phyloP scores from a whole-genome alignment of 2,888 invertebrate species.

The Pseudolycoriella hygida region DNA sequence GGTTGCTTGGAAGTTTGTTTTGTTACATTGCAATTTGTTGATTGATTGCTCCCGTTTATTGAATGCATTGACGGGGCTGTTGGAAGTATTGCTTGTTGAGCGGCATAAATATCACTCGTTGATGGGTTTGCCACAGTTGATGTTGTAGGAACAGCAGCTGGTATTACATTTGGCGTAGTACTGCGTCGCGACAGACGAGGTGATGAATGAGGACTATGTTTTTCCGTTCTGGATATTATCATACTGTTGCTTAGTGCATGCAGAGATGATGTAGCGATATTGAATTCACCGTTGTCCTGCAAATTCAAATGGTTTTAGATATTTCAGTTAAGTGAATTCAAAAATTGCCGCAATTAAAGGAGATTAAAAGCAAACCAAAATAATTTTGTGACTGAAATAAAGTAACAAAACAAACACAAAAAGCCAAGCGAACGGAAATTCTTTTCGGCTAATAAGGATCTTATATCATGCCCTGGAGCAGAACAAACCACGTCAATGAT shows the following conservation, averaged over 20 bases:
- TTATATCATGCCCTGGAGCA: no score
- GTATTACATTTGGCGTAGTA: conserved; percentile 24
- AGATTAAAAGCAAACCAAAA: neutral
- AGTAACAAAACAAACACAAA: neutral
- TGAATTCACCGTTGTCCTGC: conserved; percentile 42
- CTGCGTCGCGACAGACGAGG: conserved; percentile 34
- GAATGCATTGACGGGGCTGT: conserved; percentile 21
- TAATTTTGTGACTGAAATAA: neutral
- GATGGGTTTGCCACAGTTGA: conserved; percentile 7
- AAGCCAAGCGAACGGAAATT: neutral
- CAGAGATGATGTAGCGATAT: conserved; percentile 43
- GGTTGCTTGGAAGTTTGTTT: neutral
- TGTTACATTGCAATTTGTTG: neutral
- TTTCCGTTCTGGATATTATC: conserved; percentile 22
- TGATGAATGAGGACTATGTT: conserved; percentile 38
- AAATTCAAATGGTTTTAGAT: conserved; percentile 7
- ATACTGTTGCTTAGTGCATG: conserved; percentile 33
- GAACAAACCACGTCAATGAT: no score
- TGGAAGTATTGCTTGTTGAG: conserved; percentile 13
- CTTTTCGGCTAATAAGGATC: no score
- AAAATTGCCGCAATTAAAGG: neutral
- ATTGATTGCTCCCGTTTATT: conserved; percentile 12
- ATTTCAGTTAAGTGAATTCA: neutral
- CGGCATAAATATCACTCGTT: conserved; percentile 6
- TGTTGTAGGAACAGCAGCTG: conserved; percentile 12